Evolutionary conservation across 1,140 invertebrate genomes (phyloP).

Genomic region (Bombus soroeensis): DNA sequence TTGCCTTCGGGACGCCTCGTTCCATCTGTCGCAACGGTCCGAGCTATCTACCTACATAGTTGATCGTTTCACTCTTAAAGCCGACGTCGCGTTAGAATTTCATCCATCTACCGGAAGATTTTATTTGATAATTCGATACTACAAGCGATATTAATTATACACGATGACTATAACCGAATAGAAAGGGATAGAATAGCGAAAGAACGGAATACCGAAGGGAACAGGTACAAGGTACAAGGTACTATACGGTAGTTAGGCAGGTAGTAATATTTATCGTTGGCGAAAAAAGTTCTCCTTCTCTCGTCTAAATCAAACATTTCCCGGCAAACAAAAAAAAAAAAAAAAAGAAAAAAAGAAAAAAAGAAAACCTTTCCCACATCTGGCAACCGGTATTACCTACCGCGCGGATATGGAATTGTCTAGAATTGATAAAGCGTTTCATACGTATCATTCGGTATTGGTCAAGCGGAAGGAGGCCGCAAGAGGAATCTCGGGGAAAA

Average conservation of each 20-base stretch:
- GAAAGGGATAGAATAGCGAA: too few relatives aligned
- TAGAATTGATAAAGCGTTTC: slow-evolving; percentile 64
- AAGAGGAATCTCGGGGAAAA: slow-evolving; percentile 59
- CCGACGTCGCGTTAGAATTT: not conserved
- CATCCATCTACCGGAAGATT: not conserved
- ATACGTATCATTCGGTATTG: slow-evolving; percentile 64
- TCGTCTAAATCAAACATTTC: not conserved
- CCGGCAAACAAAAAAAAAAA: too few relatives aligned
- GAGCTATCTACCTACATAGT: not conserved
- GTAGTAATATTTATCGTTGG: too few relatives aligned
- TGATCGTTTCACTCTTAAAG: not conserved
- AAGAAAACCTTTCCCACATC: not conserved
- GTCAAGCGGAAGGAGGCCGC: slow-evolving; percentile 63
- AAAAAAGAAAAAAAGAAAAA: too few relatives aligned
- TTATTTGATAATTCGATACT: too few relatives aligned
- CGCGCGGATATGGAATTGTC: slow-evolving; percentile 31
- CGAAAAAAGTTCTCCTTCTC: not conserved
- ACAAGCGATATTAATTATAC: too few relatives aligned
- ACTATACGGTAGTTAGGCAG: too few relatives aligned
- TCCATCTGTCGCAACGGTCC: too few relatives aligned
- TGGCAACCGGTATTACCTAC: not conserved
- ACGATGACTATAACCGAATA: too few relatives aligned
- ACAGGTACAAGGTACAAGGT: too few relatives aligned
- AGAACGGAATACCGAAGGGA: too few relatives aligned
- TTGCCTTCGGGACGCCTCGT: not conserved